Evolutionary conservation across 2,888 invertebrate genomes (phyloP), one percentile per base, ranked within the genome.

Genomic region (Empis livida): DNA sequence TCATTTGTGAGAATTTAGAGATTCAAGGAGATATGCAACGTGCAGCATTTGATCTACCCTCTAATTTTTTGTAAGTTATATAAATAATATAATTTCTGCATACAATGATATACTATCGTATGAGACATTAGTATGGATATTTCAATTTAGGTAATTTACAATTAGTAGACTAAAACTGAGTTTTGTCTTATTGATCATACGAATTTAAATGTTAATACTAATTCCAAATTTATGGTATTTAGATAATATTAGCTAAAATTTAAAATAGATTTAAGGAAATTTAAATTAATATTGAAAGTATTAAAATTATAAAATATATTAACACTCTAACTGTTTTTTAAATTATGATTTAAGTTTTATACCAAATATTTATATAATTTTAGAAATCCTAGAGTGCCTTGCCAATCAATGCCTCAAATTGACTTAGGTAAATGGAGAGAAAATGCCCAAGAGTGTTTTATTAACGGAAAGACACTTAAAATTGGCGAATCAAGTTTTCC

Each of bases 1-100:
- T 93, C 1, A 68, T 91, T 48, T 96, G 95, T 61, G 87, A 92
- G 55, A 95, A 94, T 71, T 80, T 91, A 64, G 94, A 95, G 62
- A 72, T 82, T 6, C 76, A 82, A 37, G 82, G 81, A 4, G 85
- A 88, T 48, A 89, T 95, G 67, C 95, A 95, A 62, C 76, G 91
- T 44, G 86, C 89, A 8, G 82, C 87, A 1, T 91, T 95, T 61
- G 92, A 95, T 64, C 73, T 93, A 53, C 92, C 93, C 0, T 89
- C 89, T 62, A 86, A 87, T 60, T 91, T 90, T 76, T 71, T 91
- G 77, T 84, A 67, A 77, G 78, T 70, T 4, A 15, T 16, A 10
- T 38, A n/a, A n/a, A 13, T n/a, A 14, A 38, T 14, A 38, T 38
- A 3, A 5, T 14, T 15, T n/a, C n/a, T n/a, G n/a, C n/a, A n/a